Evolutionary conservation across 2,797 vertebrate genomes (phyloP), one percentile per base, ranked within the genome.

Genomic region (Etheostoma perlongum): DNA sequence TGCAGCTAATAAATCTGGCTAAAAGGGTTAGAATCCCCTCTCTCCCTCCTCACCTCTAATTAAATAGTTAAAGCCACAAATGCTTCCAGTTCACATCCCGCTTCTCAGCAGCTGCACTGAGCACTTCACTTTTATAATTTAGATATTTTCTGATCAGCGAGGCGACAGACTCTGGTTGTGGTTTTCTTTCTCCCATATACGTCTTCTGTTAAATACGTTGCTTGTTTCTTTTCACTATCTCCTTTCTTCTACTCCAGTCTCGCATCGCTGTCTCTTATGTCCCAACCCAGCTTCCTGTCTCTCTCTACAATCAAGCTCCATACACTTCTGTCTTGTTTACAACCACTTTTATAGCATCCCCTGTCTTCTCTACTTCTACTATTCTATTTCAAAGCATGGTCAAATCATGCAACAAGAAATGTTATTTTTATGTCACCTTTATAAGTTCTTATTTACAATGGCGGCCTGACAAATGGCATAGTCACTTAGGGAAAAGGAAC

Each of bases 241-340:
- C 33, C 40, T 0, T 9, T 63, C 57, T 12, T 30, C 66, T 7
- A 5, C 63, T 60, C 30, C 48, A 25, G 74, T 76, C 83, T 81
- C 23, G 36, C 62, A 68, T 74, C 14, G 0, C 16, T 49, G 81
- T 76, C 86, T 82, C 40, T 46, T 3, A 9, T 12, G 8, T 67
- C n/a, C 44, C 19, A 36, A 10, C 65, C 72, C 74, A 12, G 66
- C 72, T 80, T 86, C 79, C 82, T 74, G 77, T 62, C 75, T 84
- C 61, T 58, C 10, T 66, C 30, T 25, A 47, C 18, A 75, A 63
- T 81, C 67, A 48, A 19, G 27, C 40, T 60, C 42, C 52, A 21
- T 40, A 66, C 4, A 18, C 48, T 57, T 19, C 27, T 44, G 36
- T 16, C 27, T 40, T 47, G 4, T 64, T 62, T 49, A 27, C 16